Evolutionary conservation across 2,888 invertebrate species (phyloP).

Genomic region (Trachelus stipa): DNA sequence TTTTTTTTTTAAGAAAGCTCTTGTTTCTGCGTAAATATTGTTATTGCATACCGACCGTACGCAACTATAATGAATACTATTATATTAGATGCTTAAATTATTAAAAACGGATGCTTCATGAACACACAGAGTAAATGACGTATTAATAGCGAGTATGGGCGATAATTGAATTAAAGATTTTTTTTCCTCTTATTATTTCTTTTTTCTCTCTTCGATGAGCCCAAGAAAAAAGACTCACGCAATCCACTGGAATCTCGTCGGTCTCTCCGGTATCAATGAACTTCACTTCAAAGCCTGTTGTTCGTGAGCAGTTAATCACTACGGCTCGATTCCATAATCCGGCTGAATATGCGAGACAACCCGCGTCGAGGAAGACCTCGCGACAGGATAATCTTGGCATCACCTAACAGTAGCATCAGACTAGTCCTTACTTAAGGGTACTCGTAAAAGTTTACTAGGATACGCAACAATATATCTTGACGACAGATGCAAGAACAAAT

Average conservation of each 20-base stretch:
- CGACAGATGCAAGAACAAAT: conserved; percentile 4
- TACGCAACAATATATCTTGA: conserved; percentile 1
- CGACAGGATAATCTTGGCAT: conserved; percentile 55
- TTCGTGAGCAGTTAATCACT: conserved; percentile 49
- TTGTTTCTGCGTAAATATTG: not conserved
- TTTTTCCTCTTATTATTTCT: not conserved
- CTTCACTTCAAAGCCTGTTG: conserved; percentile 50
- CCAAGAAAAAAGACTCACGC: conserved; percentile 53
- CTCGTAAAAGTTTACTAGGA: not conserved
- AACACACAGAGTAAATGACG: not conserved
- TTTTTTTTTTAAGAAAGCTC: not conserved
- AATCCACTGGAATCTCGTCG: conserved; percentile 50
- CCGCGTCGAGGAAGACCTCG: conserved; percentile 58
- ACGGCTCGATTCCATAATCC: conserved; percentile 59
- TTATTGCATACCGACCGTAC: not conserved
- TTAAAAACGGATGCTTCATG: not conserved
- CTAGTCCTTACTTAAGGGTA: conserved; percentile 23
- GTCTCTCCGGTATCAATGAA: conserved; percentile 61
- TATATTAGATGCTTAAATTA: not conserved
- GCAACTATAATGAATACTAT: not conserved
- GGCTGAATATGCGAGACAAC: conserved; percentile 58
- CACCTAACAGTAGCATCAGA: conserved; percentile 54
- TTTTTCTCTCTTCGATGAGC: not conserved
- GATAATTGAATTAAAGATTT: not conserved
- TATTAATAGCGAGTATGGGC: not conserved